Conservation (phyloP, 2,797 vertebrate genomes). For the Scolopax bukidnonensis region DNA sequence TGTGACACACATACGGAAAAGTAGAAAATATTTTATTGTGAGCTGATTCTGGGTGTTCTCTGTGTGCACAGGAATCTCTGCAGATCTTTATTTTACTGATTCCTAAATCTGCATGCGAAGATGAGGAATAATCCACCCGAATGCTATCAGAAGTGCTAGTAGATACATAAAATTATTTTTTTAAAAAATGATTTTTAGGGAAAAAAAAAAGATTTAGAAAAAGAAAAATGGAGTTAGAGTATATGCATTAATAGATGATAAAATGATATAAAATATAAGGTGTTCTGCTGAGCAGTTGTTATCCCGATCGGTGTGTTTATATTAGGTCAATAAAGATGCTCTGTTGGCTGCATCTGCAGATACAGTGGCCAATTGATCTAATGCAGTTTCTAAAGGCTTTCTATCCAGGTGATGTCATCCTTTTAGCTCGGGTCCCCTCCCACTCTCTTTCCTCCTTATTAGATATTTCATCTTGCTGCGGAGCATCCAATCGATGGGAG, state of each 20-base stretch:
- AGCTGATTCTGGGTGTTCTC: not conserved
- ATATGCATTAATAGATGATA: not conserved
- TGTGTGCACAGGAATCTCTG: not conserved
- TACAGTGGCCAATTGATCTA: constrained; percentile 91
- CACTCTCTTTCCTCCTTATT: constrained; percentile 87
- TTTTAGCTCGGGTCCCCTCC: constrained; percentile 93
- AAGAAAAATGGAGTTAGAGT: not conserved
- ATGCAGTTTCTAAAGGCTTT: constrained; percentile 90
- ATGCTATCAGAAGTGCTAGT: not conserved
- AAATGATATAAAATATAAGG: constrained; percentile 7
- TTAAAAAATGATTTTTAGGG: not conserved
- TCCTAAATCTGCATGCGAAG: constrained; percentile 33
- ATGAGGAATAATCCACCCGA: constrained; percentile 20
- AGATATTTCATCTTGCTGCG: constrained; percentile 89
- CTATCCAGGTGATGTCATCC: constrained; percentile 99
- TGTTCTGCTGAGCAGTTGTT: constrained; percentile 62
- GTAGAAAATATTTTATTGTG: constrained; percentile 13
- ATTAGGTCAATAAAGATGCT: constrained; percentile 86
- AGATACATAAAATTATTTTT: not conserved
- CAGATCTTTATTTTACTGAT: constrained; percentile 6
- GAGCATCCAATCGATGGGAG: constrained; percentile 89
- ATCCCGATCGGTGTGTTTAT: constrained; percentile 48
- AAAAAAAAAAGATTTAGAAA: not conserved
- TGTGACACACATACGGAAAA: not conserved
- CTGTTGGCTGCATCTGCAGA: constrained; percentile 85